Evolutionary conservation across 1,140 invertebrate species (phyloP).

Genomic region (Odontomachus brunneus): DNA sequence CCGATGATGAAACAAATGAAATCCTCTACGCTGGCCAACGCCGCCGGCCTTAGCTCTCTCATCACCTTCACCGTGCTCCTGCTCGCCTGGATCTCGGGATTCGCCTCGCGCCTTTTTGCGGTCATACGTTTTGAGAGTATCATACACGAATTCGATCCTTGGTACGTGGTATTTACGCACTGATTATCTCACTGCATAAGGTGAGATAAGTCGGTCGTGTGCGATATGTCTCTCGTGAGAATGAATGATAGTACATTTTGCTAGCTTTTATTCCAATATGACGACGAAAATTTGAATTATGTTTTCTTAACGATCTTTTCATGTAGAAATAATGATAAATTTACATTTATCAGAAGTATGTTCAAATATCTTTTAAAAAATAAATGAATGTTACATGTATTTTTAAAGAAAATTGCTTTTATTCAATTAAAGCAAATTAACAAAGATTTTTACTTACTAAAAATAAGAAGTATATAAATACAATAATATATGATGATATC

Average conservation of each 20-base stretch:
- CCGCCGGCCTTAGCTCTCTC: conserved; percentile 90
- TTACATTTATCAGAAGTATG: not conserved
- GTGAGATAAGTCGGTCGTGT: too few species aligned
- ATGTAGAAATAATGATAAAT: not conserved
- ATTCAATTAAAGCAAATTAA: too few species aligned
- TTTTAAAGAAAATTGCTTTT: too few species aligned
- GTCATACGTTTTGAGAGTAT: conserved; percentile 99
- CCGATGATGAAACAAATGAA: conserved; percentile 82
- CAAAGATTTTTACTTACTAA: too few species aligned
- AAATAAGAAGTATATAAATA: too few species aligned
- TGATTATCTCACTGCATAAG: not conserved
- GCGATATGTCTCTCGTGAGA: not conserved
- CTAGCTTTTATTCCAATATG: not conserved
- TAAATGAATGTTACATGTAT: too few species aligned
- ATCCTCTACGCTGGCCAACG: conserved; percentile 87
- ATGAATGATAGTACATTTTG: not conserved
- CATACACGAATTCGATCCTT: conserved; percentile 99
- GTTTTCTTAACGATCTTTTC: not conserved
- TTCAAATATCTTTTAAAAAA: too few species aligned
- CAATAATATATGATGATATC: not conserved
- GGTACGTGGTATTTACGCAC: conserved; percentile 88
- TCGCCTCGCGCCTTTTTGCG: conserved; percentile 98
- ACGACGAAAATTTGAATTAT: not conserved
- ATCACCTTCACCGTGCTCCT: conserved; percentile 96
- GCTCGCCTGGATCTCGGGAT: conserved; percentile 98